Base-by-base conservation (phyloP, 2,888 invertebrate species). In the Drosophila quinaria region DNA sequence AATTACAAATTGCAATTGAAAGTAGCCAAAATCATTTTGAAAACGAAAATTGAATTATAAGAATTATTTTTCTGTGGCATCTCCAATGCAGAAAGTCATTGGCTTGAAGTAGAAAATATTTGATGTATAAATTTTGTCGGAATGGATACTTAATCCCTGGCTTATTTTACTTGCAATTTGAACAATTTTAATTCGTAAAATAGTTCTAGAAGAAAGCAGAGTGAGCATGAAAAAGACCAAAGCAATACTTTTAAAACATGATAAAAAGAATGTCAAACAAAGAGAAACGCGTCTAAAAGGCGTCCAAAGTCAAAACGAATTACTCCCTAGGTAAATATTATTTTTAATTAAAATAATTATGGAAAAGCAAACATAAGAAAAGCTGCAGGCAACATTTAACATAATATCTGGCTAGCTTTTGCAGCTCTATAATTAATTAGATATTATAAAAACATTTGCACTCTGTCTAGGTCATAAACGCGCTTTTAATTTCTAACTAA, bases 1-100 rank as follows among this genome's bases (percentile, higher is more conserved):
- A 49, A 25, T 55, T 41, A 31, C 41, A 64, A 52, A 61, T 58
- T 61, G 17, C 66, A 58, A 10, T 58, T 46, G 58, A 50, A 50
- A 50, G 31, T 55, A 37, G 22, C 22, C 58, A 37, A 41, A 9
- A 50, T 65, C 37, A 39, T 44, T 44, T 39, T 39, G 9, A 42
- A 55, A 17, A 10, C 2, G 4, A 5, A 42, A 11, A 47, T 33
- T 31, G 5, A 33, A 42, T 35, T 10, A 60, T 22, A 10, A 33
- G 25, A 59, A 47, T 39, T 41, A 25, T 29, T n/a, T 29, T 59
- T 13, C 39, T 10, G 25, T 56, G 17, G 17, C 54, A 29, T 29
- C 9, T 41, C 22, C 13, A 22, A 17, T 17, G 41, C 29, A 22
- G 22, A 11, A 22, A 29, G 4, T 46, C 25, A 46, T 44, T 44